These are phyloP conservation scores for Sphaerodactylus townsendi DNA, from an alignment of 2,113 vertebrate genomes.

Conservation along the genomic window DNA sequence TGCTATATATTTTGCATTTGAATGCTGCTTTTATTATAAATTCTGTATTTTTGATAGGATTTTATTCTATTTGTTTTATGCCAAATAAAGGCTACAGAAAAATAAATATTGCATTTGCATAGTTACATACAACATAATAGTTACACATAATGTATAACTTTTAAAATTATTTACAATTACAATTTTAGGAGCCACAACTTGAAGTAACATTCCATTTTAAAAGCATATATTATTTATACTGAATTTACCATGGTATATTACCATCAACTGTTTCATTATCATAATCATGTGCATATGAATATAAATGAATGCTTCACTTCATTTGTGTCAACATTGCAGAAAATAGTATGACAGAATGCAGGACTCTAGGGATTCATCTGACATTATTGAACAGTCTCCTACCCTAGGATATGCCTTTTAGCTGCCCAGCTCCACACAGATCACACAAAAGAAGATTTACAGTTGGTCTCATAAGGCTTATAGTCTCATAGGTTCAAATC, in stretches of 20 bases:
- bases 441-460: constrained; percentile 62
- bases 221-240: constrained; percentile 40
- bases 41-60: too few species aligned
- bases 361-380: constrained; percentile 70
- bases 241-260: constrained; percentile 66
- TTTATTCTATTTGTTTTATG: too few species aligned
- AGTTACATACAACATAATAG: background rate
- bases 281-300: constrained; percentile 66
- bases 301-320: constrained; percentile 73
- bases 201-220: background rate
- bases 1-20: too few species aligned
- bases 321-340: constrained; percentile 77
- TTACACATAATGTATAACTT: background rate
- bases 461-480: constrained; percentile 38
- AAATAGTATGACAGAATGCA: constrained; percentile 75
- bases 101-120: constrained; percentile 2
- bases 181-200: background rate
- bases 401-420: constrained; percentile 55
- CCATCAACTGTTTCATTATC: constrained; percentile 70
- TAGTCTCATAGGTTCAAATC: constrained; percentile 36
- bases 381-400: constrained; percentile 68
- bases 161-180: background rate
- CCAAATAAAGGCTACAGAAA: too few species aligned
- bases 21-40: too few species aligned
- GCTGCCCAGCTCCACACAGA: constrained; percentile 49